Base-by-base conservation (phyloP, 2,113 vertebrate genomes). In the Aphyosemion australe region DNA sequence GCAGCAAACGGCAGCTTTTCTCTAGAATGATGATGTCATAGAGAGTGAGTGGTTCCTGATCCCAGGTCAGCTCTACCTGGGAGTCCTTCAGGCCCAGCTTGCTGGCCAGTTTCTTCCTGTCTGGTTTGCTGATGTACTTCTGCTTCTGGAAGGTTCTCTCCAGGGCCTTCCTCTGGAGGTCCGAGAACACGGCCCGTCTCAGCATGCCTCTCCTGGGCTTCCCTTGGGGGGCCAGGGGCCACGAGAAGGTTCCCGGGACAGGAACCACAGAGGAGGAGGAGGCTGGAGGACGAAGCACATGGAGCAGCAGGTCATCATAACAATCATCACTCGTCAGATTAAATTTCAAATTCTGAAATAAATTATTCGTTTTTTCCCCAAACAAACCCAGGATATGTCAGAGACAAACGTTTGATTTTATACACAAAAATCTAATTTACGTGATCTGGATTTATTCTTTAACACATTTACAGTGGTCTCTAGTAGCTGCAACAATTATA, bases 131-230 rank as follows among this genome's bases (percentile, higher is more conserved):
- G 92, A 99, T 99, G 86, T 99, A 99, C 76, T 99, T 99, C 89
- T 99, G 97, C 74, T 96, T 98, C 91, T 99, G 97, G 83, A 99
- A 99, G 87, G 96, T 99, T 89, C 95, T 97, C 88, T 99, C 97
- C 72, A 99, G 88, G 0, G 96, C 95, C 80, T 98, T 99, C 63
- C 97, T 93, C 84, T 99, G 97, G 48, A 99, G 95, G 5, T 99
- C 97, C 0, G 97, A 99, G 92, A 99, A 99, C 37, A 99, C 97
- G 0, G 97, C 97, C 0, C 97, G 91, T 0, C 97, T 93, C 31
- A 99, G 91, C 97, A 99, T 99, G 9, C 97, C 96, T 0, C 96
- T 88, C 49, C 97, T 93, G 12, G 97, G 97, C 78, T 97, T 99
- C 34, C 97, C 97, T 0, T 96, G 89, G 8, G 94, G 94, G 0